Evolutionary conservation across 2,888 invertebrate genomes (phyloP).

Genomic region (Tubulanus polymorphus): DNA sequence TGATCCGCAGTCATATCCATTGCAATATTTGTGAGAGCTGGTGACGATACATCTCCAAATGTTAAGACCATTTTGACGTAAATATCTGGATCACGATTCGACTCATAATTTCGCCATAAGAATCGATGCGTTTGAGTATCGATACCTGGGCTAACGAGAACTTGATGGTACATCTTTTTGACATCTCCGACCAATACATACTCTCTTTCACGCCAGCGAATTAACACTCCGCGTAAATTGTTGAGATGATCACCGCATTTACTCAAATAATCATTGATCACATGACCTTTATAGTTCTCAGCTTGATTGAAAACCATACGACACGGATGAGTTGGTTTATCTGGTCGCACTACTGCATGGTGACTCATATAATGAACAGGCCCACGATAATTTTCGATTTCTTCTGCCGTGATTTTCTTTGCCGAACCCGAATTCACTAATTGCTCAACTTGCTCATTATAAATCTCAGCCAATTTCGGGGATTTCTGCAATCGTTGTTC

Average conservation of each 20-base stretch:
- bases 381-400: not conserved
- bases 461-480: conserved; percentile 1
- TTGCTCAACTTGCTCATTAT: conserved; percentile 4
- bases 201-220: conserved; percentile 1
- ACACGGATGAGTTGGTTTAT: conserved; percentile 9
- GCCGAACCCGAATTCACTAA: conserved; percentile 10
- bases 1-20: conserved; percentile 10
- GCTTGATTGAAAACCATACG: conserved; percentile 8
- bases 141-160: not conserved
- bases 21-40: conserved; percentile 10
- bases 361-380: conserved; percentile 3
- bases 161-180: conserved; percentile 5
- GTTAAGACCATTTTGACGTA: conserved; percentile 5
- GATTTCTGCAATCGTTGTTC: conserved; percentile 6
- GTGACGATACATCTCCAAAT: conserved; percentile 11
- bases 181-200: conserved; percentile 10
- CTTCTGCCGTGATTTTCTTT: not conserved
- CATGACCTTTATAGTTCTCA: not conserved
- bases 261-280: conserved; percentile 7
- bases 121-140: conserved; percentile 9
- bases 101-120: conserved; percentile 8
- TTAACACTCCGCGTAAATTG: conserved; percentile 5
- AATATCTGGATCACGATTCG: not conserved
- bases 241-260: conserved; percentile 9
- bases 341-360: conserved; percentile 5